Conservation (phyloP, 2,888 invertebrate genomes). For the Lepas anatifera region DNA sequence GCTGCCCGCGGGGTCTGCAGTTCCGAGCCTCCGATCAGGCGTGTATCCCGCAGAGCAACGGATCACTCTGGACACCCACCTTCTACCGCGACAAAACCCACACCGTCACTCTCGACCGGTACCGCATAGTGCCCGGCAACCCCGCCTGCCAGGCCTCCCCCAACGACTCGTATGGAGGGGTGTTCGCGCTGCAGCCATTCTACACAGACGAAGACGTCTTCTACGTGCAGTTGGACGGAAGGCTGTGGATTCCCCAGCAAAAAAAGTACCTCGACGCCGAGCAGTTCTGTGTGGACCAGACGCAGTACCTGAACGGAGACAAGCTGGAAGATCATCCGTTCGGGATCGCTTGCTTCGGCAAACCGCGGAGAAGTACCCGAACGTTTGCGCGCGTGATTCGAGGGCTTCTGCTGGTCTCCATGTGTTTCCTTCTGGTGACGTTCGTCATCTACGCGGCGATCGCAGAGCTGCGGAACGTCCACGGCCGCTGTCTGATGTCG, state of each 20-base stretch:
- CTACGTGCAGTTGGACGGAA: slow-evolving; percentile 46
- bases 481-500: slow-evolving; percentile 25
- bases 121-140: slow-evolving; percentile 15
- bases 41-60: neutral
- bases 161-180: neutral
- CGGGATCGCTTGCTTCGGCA: slow-evolving; percentile 42
- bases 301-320: slow-evolving; percentile 31
- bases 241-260: slow-evolving; percentile 41
- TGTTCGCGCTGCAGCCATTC: slow-evolving; percentile 43
- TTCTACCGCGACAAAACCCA: slow-evolving; percentile 14
- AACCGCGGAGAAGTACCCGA: slow-evolving; percentile 29
- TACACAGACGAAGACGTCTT: slow-evolving; percentile 41
- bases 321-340: slow-evolving; percentile 31
- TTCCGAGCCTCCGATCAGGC: neutral
- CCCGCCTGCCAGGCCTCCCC: slow-evolving; percentile 14
- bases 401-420: slow-evolving; percentile 41
- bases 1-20: slow-evolving; percentile 16
- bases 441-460: slow-evolving; percentile 26
- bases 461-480: slow-evolving; percentile 28
- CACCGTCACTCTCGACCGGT: neutral
- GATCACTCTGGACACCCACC: slow-evolving; percentile 18
- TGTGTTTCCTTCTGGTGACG: slow-evolving; percentile 30
- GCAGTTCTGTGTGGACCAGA: slow-evolving; percentile 38
- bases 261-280: slow-evolving; percentile 5
- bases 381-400: slow-evolving; percentile 18